Base-by-base conservation (phyloP, 2,888 invertebrate species). In the Myathropa florea region DNA sequence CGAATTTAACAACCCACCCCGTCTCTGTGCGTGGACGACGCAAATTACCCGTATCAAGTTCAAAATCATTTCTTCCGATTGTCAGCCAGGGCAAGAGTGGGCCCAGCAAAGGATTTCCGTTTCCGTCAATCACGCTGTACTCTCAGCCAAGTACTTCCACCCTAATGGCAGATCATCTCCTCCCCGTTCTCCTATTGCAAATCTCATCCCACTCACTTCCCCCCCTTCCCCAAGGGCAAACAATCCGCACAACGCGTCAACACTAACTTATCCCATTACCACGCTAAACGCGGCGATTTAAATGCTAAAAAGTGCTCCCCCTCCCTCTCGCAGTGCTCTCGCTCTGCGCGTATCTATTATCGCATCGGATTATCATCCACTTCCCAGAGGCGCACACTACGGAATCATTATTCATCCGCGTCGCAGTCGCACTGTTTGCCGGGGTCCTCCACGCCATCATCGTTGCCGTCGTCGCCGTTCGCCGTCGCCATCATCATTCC, bases 261-360 rank as follows among this genome's bases (percentile, higher is more conserved):
- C 78, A 55, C 64, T 57, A 85, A 85, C 85, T 85, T 86, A 86
- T 86, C 86, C 83, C 86, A 86, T 86, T 83, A 86, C 73, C 53
- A 24, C 65, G 70, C 65, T 30, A 85, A 85, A 82, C 82, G 77
- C 64, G 53, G 24, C 83, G 78, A 86, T 86, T 86, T 86, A 86
- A 86, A 86, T 86, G 73, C 86, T 83, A 71, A 75, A 86, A 75
- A 60, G 78, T 70, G 75, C 75, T 71, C 75, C 61, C 73, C 60
- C 18, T 18, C 18, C 6, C 18, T 1, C 4, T 0, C 33, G 9
- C 33, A 33, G 4, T 7, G 18, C 6, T n/a, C 1, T 0, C 18
- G 18, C 39, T n/a, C 39, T 6, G 46, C 46, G 67, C 46, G 75
- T 86, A 83, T 86, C 86, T 86, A 75, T 71, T 83, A 82, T 86